Conservation (phyloP, 2,888 invertebrate genomes). For the Onthophagus sagittarius region DNA sequence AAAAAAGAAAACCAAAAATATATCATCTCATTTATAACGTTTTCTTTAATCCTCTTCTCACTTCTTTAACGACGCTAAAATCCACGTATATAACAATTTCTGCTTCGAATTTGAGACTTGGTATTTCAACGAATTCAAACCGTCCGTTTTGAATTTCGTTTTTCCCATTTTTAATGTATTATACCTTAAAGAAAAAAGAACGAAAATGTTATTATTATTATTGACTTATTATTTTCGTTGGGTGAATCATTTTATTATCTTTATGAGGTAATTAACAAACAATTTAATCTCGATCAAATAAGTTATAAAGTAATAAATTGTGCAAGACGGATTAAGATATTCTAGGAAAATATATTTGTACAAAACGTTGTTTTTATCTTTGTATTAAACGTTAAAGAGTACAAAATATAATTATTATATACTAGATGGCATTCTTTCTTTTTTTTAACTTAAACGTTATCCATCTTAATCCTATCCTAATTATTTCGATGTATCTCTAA, state of each 20-base stretch:
- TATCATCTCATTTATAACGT: slow-evolving; percentile 52
- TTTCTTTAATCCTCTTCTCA: slow-evolving; percentile 6
- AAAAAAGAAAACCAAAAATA: not conserved
- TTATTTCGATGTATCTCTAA: too few relatives aligned
- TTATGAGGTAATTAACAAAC: not conserved
- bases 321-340: too few relatives aligned
- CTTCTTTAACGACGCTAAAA: slow-evolving; percentile 60
- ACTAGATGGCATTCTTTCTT: too few relatives aligned
- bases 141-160: slow-evolving; percentile 79
- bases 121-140: slow-evolving; percentile 81
- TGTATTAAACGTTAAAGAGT: too few relatives aligned
- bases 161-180: slow-evolving; percentile 81
- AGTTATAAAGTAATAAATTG: too few relatives aligned
- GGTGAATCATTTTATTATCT: not conserved
- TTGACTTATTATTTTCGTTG: not conserved
- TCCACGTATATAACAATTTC: slow-evolving; percentile 77
- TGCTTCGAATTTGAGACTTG: slow-evolving; percentile 63
- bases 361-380: too few relatives aligned
- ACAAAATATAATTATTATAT: too few relatives aligned
- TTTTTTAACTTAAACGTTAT: too few relatives aligned
- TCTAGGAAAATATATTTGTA: too few relatives aligned
- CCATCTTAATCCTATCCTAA: too few relatives aligned
- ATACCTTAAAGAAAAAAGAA: slow-evolving; percentile 61
- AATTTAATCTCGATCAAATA: too few relatives aligned
- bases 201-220: too few relatives aligned